A percentile compares a stretch with the other conserved stretches of the same genome.
Evolutionary conservation across 2,113 vertebrate genomes (phyloP).

Genomic region (Megaleporinus macrocephalus): DNA sequence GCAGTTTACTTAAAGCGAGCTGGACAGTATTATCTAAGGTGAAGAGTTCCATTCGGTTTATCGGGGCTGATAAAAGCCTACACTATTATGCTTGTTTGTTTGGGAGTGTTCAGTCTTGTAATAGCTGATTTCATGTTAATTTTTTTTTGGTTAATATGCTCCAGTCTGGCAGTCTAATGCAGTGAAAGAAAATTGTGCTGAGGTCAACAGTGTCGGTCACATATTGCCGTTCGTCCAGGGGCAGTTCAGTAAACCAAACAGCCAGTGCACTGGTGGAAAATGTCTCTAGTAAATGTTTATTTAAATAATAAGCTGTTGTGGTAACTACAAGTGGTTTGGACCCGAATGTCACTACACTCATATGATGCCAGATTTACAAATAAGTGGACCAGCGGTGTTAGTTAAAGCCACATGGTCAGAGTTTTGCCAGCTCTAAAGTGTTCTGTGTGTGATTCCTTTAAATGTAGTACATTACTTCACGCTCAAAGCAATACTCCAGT

Average conservation of each 20-base stretch:
- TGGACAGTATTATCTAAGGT: neutral
- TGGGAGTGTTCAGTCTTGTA: neutral
- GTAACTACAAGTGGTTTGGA: neutral
- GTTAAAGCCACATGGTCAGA: constrained; percentile 4
- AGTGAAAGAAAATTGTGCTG: neutral
- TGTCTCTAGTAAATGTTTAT: too few relatives aligned
- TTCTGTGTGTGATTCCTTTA: constrained; percentile 10
- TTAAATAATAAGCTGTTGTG: too few relatives aligned
- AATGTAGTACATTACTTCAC: constrained; percentile 15
- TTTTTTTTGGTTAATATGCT: neutral
- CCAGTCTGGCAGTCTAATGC: neutral
- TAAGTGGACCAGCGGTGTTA: neutral
- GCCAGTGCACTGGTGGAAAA: neutral
- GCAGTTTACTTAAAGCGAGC: neutral
- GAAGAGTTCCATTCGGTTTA: neutral
- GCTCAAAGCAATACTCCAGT: neutral
- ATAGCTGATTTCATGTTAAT: neutral
- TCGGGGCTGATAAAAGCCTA: neutral
- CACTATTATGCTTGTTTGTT: neutral
- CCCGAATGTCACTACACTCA: neutral
- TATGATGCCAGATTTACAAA: neutral
- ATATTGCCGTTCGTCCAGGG: neutral
- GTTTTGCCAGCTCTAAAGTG: neutral
- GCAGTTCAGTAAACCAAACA: neutral
- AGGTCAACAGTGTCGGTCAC: too few relatives aligned